Evolutionary conservation across 2,113 vertebrate species (phyloP).

Genomic region (Lophius piscatorius): DNA sequence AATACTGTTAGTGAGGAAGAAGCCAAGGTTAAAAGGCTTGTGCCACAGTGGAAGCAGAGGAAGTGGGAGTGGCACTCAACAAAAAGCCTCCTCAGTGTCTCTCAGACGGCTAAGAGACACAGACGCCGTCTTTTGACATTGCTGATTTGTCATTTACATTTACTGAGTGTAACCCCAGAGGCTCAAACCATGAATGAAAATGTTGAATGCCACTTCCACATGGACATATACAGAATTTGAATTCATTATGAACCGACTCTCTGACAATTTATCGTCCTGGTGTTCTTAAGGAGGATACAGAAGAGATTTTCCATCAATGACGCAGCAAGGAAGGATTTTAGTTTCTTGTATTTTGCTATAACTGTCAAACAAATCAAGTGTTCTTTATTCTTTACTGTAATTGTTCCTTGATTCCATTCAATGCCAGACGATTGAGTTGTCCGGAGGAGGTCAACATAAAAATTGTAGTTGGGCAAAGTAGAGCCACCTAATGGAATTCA

Average conservation of each 20-base stretch:
- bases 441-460: too few relatives aligned
- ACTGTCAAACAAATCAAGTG: too few relatives aligned
- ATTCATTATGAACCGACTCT: neutral
- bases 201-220: slow-evolving; percentile 11
- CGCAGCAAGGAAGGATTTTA: too few relatives aligned
- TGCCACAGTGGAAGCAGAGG: slow-evolving; percentile 39
- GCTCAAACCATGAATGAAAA: slow-evolving; percentile 40
- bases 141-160: slow-evolving; percentile 42
- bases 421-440: too few relatives aligned
- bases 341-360: too few relatives aligned
- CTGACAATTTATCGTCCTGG: neutral
- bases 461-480: too few relatives aligned
- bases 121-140: slow-evolving; percentile 32
- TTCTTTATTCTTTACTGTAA: too few relatives aligned
- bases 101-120: slow-evolving; percentile 41
- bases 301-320: too few relatives aligned
- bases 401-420: too few relatives aligned
- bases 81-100: slow-evolving; percentile 27
- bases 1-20: slow-evolving; percentile 35
- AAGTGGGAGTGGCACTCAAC: slow-evolving; percentile 35
- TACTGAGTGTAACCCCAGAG: slow-evolving; percentile 12
- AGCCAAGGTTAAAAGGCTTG: slow-evolving; percentile 60
- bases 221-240: slow-evolving; percentile 27
- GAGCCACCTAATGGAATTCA: too few relatives aligned
- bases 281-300: too few relatives aligned